Conservation (phyloP, 2,113 vertebrate genomes). For the Nothoprocta pentlandii region DNA sequence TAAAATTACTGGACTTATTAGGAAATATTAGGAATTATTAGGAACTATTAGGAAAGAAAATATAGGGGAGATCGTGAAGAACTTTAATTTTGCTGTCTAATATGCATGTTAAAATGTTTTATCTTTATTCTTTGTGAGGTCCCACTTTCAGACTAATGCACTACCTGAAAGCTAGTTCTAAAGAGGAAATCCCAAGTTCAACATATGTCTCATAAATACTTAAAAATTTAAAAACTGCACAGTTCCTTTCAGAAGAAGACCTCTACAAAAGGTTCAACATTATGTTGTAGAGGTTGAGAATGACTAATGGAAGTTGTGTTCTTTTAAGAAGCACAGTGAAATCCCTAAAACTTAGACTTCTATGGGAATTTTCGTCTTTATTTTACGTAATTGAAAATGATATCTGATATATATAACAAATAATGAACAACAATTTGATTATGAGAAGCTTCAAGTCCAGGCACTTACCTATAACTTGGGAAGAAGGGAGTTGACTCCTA, state of each 20-base stretch:
- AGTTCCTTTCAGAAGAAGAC: background rate
- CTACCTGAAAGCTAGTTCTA: background rate
- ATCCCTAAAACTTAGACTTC: background rate
- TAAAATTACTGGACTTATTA: background rate
- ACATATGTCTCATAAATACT: background rate
- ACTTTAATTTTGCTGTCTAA: background rate
- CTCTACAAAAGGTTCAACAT: background rate
- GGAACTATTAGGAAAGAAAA: background rate
- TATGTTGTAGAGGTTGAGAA: background rate
- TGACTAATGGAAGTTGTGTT: background rate
- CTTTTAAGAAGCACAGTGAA: background rate
- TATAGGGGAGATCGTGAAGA: background rate
- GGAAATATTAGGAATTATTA: background rate
- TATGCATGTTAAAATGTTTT: background rate
- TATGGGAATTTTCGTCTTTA: background rate
- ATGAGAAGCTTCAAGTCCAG: background rate
- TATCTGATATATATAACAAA: rapidly evolving
- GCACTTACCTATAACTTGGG: background rate
- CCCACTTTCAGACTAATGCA: background rate
- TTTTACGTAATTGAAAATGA: background rate
- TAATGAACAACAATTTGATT: background rate
- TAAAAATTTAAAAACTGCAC: background rate
- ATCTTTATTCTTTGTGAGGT: background rate
- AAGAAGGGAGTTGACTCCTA: background rate
- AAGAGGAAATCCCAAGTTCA: background rate